These are phyloP conservation scores for Cylloceria caligata DNA, from an alignment of 2,888 invertebrate genomes.

Conservation along the genomic window DNA sequence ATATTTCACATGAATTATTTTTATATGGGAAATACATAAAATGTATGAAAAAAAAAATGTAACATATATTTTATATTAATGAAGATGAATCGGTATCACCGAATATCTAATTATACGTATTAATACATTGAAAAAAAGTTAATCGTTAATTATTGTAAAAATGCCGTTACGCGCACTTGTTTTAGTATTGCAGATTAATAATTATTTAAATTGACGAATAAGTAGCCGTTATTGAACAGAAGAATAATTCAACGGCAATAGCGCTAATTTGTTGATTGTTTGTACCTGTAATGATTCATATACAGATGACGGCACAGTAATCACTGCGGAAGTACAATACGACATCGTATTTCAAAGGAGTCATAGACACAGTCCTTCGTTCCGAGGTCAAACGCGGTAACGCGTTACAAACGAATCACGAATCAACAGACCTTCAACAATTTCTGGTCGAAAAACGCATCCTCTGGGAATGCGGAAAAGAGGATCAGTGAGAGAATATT, in stretches of 20 bases:
- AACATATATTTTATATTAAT: too few relatives aligned
- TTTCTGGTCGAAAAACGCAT: slow-evolving; percentile 6
- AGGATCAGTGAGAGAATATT: not conserved
- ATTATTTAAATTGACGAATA: not conserved
- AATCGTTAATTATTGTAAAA: too few relatives aligned
- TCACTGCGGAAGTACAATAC: slow-evolving; percentile 16
- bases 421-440: not conserved
- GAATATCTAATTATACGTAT: too few relatives aligned
- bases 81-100: too few relatives aligned
- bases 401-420: not conserved
- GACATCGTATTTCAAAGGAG: not conserved
- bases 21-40: too few relatives aligned
- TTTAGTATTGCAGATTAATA: too few relatives aligned
- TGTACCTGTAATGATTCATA: not conserved
- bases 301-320: not conserved
- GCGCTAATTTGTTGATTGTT: not conserved
- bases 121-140: too few relatives aligned
- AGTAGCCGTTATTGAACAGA: not conserved
- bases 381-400: slow-evolving; percentile 14
- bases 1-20: too few relatives aligned
- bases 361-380: not conserved
- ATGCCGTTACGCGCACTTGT: too few relatives aligned
- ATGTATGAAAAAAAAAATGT: too few relatives aligned
- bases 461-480: slow-evolving; percentile 24
- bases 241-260: not conserved